Percentiles rank a stretch among this genome's conserved stretches.
These are phyloP conservation scores for Neoascia interrupta DNA, from an alignment of 2,888 invertebrate species.

Conservation along the genomic window DNA sequence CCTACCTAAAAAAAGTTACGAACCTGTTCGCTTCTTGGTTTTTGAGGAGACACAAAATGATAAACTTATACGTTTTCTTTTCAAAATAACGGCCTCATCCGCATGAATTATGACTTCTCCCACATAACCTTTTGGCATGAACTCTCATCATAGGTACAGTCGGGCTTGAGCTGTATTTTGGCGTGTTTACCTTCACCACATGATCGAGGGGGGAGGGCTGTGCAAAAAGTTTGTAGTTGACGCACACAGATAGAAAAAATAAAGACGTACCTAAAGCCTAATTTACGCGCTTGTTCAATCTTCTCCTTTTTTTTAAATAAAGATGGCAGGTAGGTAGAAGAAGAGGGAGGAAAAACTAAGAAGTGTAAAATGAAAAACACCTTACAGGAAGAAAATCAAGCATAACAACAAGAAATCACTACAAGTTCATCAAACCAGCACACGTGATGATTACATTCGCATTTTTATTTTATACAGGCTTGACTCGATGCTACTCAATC, in stretches of 20 bases:
- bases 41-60: conserved; percentile 11
- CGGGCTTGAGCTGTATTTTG: not conserved
- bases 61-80: conserved; percentile 35
- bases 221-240: conserved; percentile 22
- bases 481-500: conserved; percentile 11
- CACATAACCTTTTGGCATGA: conserved; percentile 34
- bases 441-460: conserved; percentile 63
- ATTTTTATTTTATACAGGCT: conserved; percentile 27
- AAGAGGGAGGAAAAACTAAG: not conserved
- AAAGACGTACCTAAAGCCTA: conserved; percentile 25
- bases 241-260: not conserved
- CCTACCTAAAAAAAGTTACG: not conserved
- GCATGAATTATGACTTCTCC: conserved; percentile 38
- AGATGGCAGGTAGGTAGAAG: conserved; percentile 10
- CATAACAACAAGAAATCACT: conserved; percentile 62
- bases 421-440: conserved; percentile 68
- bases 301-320: conserved; percentile 27
- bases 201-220: not conserved
- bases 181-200: not conserved
- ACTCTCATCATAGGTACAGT: not conserved
- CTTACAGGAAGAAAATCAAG: conserved; percentile 43
- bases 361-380: not conserved
- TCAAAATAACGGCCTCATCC: conserved; percentile 53
- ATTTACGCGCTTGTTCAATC: conserved; percentile 51
- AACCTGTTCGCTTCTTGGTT: conserved; percentile 32